Evolutionary conservation across 2,797 vertebrate genomes (phyloP).

Genomic region (Loris lydekkerianus): DNA sequence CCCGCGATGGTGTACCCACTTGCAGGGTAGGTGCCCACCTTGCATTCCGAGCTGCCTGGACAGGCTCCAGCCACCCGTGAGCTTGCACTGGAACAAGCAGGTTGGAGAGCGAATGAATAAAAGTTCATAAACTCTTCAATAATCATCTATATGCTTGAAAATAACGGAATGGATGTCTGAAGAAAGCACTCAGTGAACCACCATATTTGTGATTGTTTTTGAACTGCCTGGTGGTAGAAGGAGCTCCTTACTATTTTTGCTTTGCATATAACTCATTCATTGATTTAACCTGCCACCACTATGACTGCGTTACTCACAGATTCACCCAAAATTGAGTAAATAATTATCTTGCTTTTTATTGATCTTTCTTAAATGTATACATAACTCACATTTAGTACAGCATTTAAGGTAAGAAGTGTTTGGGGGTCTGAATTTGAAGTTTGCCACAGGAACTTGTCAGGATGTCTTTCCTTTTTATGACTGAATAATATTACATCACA

Average conservation of each 20-base stretch:
- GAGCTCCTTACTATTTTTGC: not conserved
- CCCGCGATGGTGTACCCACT: not conserved
- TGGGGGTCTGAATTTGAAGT: not conserved
- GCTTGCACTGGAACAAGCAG: not conserved
- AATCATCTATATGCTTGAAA: not conserved
- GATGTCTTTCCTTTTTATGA: not conserved
- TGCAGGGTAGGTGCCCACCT: rapidly evolving
- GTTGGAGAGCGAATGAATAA: not conserved
- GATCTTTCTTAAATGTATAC: not conserved
- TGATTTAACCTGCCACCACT: not conserved
- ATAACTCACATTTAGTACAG: not conserved
- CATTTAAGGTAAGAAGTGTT: not conserved
- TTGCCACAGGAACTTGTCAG: not conserved
- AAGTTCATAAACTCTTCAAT: not conserved
- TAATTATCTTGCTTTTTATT: not conserved
- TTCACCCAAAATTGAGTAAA: not conserved
- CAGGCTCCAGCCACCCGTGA: too few relatives aligned
- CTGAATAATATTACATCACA: not conserved
- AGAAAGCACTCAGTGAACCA: not conserved
- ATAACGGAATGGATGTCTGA: too few relatives aligned
- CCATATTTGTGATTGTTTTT: not conserved
- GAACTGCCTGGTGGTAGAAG: not conserved
- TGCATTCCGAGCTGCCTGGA: rapidly evolving
- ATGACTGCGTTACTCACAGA: not conserved
- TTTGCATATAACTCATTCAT: not conserved